Evolutionary conservation across 2,113 vertebrate genomes (phyloP), one percentile per base, ranked within the genome.

Genomic region (Phoenicopterus ruber): DNA sequence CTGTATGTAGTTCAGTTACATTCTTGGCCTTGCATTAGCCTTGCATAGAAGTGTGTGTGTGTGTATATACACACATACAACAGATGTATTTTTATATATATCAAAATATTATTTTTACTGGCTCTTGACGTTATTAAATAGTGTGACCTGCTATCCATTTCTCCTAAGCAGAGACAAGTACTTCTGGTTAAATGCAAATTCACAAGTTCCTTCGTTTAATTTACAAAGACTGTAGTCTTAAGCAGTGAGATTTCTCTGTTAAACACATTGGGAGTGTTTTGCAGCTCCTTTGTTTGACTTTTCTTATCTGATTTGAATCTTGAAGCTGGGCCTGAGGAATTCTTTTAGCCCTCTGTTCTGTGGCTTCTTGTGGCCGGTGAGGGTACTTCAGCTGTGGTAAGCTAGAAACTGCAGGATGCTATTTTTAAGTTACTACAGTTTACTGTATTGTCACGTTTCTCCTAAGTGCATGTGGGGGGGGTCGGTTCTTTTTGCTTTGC

Each of bases 271-370:
- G 57, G 57, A 94, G 57, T 42, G 69, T 59, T 94, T 86, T 85
- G 61, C 89, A 93, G 73, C 24, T 89, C 38, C 55, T 91, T 90
- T 92, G 67, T 88, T 92, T 92, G 47, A 83, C 72, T 92, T 57
- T 49, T 62, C 55, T 76, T 91, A 89, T 76, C 83, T 46, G 81
- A 86, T 65, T 55, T 63, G 46, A 87, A 70, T 95, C 76, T 63
- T 29, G 69, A 87, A 71, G 59, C 46, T 76, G 50, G 58, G 58
- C 44, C 42, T 32, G 28, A 86, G 61, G 69, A 96, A 76, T 83
- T 91, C 36, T 52, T 86, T 69, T 62, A 55, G 38, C 36, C 47
- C 36, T 81, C 69, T 74, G 38, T 71, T 93, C 17, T 38, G 32
- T n/a, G 69, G 71, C 40, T 88, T 76, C 13, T 74, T 76, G 12